Evolutionary conservation across 1,140 invertebrate species (phyloP).

Genomic region (Branchinecta lindahli): DNA sequence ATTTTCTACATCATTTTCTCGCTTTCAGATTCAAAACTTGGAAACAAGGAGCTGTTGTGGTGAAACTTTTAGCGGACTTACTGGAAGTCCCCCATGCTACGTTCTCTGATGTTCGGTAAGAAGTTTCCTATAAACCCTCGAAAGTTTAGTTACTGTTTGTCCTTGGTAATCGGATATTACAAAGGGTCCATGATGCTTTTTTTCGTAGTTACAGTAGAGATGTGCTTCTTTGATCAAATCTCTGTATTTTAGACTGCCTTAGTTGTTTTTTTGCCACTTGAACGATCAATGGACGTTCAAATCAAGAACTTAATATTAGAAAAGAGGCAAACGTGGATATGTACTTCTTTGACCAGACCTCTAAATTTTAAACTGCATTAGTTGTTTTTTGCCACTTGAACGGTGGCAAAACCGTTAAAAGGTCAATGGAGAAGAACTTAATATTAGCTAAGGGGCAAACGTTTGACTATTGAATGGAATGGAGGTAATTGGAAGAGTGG

Average conservation of each 20-base stretch:
- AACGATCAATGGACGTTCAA: too few relatives aligned
- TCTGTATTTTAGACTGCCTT: neutral
- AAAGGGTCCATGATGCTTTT: conserved; percentile 20
- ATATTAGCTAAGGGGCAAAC: too few relatives aligned
- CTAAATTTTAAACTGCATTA: too few relatives aligned
- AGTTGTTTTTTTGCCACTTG: neutral
- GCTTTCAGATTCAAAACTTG: conserved; percentile 33
- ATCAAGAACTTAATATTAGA: too few relatives aligned
- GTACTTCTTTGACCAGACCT: too few relatives aligned
- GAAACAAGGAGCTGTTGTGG: conserved; percentile 40
- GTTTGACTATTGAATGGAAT: too few relatives aligned
- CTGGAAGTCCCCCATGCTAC: conserved; percentile 40
- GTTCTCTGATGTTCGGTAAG: conserved; percentile 38
- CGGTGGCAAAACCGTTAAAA: too few relatives aligned
- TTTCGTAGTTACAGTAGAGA: conserved; percentile 16
- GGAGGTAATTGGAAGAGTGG: too few relatives aligned
- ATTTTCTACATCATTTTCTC: neutral
- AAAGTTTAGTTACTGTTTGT: neutral
- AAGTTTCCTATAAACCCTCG: conserved; percentile 4
- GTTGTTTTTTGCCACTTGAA: too few relatives aligned
- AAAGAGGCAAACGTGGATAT: too few relatives aligned
- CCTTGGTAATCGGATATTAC: neutral
- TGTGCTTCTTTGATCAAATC: neutral
- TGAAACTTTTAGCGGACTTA: conserved; percentile 40
- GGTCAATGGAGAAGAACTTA: too few relatives aligned